Conservation (phyloP, 2,888 invertebrate species). For the Crepidodera aurea region DNA sequence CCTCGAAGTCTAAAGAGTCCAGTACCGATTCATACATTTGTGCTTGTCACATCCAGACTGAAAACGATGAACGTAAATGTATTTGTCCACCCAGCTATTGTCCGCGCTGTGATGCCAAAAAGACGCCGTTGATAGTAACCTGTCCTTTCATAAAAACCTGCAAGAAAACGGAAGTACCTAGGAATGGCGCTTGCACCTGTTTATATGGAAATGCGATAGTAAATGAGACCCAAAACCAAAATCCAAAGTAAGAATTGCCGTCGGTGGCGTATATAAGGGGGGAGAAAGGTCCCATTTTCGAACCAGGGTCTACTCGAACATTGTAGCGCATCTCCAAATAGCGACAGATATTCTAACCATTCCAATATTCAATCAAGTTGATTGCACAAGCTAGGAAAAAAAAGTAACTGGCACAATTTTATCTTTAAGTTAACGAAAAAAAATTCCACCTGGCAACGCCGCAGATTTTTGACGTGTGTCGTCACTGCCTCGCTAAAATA, state of each 20-base stretch:
- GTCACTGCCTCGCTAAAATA: too few relatives aligned
- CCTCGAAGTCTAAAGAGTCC: slow-evolving; percentile 9
- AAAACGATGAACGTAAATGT: not conserved
- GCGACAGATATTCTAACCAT: too few relatives aligned
- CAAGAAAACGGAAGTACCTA: not conserved
- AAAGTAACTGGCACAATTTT: too few relatives aligned
- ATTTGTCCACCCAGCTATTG: not conserved
- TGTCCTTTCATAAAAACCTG: not conserved
- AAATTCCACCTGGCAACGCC: too few relatives aligned
- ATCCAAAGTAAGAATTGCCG: not conserved
- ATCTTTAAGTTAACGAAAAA: too few relatives aligned
- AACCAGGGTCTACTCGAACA: too few relatives aligned
- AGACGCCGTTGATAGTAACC: not conserved
- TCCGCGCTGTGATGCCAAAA: not conserved
- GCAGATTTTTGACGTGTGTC: too few relatives aligned
- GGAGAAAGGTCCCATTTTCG: too few relatives aligned
- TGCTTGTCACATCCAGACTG: not conserved
- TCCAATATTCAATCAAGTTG: too few relatives aligned
- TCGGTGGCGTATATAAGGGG: too few relatives aligned
- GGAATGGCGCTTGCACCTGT: not conserved
- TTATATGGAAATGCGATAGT: not conserved
- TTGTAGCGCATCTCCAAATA: too few relatives aligned
- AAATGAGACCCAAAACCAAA: not conserved
- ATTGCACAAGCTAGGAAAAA: too few relatives aligned
- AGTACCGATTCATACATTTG: slow-evolving; percentile 6